phyloP scores from a whole-genome alignment of 2,888 invertebrate genomes.

The Stratiomys singularior region DNA sequence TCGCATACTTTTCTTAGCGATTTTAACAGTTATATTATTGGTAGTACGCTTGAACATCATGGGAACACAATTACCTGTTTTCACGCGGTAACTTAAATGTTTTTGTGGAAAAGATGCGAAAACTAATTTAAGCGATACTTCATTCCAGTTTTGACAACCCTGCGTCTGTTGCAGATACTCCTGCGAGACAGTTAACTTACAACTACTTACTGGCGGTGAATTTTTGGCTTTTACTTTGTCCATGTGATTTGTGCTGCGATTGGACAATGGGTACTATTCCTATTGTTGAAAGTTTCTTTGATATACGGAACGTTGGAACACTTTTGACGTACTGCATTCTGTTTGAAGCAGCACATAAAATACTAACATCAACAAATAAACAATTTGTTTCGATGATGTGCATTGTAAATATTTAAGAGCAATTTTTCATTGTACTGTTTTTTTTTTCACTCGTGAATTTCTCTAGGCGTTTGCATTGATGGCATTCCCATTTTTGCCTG shows the following conservation, averaged over 20 bases:
- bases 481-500: slow-evolving; percentile 92
- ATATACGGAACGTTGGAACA: slow-evolving; percentile 85
- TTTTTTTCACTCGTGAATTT: neutral
- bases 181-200: slow-evolving; percentile 88
- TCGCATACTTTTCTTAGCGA: slow-evolving; percentile 76
- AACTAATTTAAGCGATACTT: too few species aligned
- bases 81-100: slow-evolving; percentile 74
- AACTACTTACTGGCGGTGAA: slow-evolving; percentile 93
- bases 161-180: slow-evolving; percentile 87
- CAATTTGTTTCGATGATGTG: slow-evolving; percentile 74
- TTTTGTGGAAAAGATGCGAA: neutral
- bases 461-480: slow-evolving; percentile 86
- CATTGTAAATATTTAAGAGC: slow-evolving; percentile 68
- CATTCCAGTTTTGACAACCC: slow-evolving; percentile 90
- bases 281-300: slow-evolving; percentile 80
- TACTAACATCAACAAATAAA: slow-evolving; percentile 70
- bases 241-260: slow-evolving; percentile 93
- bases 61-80: slow-evolving; percentile 96
- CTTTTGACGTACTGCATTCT: slow-evolving; percentile 74
- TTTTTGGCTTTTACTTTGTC: slow-evolving; percentile 88
- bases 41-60: slow-evolving; percentile 90
- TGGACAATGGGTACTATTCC: slow-evolving; percentile 95
- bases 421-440: neutral
- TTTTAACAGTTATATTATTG: slow-evolving; percentile 82
- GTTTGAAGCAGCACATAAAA: slow-evolving; percentile 69